Evolutionary conservation across 1,140 invertebrate species (phyloP).

Genomic region (Odontomachus brunneus): DNA sequence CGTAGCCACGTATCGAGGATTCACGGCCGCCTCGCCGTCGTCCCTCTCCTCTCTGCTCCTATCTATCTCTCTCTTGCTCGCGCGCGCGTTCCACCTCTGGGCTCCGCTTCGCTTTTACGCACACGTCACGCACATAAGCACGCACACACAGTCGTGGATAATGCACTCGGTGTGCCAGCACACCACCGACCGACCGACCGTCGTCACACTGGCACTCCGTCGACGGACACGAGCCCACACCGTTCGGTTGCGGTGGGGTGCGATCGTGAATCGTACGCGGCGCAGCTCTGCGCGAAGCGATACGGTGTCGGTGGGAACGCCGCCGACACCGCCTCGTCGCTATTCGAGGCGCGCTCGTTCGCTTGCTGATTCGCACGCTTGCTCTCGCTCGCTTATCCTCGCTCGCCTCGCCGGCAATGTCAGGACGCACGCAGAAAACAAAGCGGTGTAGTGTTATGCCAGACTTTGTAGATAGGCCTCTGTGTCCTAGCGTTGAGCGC

Average conservation of each 20-base stretch:
- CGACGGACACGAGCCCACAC: slow-evolving; percentile 64
- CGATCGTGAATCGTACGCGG: slow-evolving; percentile 55
- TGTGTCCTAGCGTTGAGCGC: slow-evolving; percentile 20
- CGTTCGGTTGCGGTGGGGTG: slow-evolving; percentile 41
- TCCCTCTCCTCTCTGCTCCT: slow-evolving; percentile 43
- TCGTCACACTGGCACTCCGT: slow-evolving; percentile 69
- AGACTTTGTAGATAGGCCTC: slow-evolving; percentile 34
- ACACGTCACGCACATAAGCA: slow-evolving; percentile 72
- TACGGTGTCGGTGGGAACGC: slow-evolving; percentile 40
- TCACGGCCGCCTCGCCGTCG: slow-evolving; percentile 69
- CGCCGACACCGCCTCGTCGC: slow-evolving; percentile 63
- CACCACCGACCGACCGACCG: slow-evolving; percentile 57
- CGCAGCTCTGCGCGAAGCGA: slow-evolving; percentile 46
- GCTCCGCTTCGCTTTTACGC: slow-evolving; percentile 62
- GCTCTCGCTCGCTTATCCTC: slow-evolving; percentile 7
- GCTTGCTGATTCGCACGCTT: slow-evolving; percentile 35
- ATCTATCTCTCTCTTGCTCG: slow-evolving; percentile 37
- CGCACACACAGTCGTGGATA: slow-evolving; percentile 62
- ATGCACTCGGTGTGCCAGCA: slow-evolving; percentile 63
- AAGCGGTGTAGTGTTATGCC: slow-evolving; percentile 23
- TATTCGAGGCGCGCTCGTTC: slow-evolving; percentile 12
- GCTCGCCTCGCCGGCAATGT: slow-evolving; percentile 58
- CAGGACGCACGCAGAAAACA: slow-evolving; percentile 53
- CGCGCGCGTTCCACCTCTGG: slow-evolving; percentile 13
- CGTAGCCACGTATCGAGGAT: slow-evolving; percentile 70